Evolutionary conservation across 2,888 invertebrate genomes (phyloP).

Genomic region (Athalia circularis): DNA sequence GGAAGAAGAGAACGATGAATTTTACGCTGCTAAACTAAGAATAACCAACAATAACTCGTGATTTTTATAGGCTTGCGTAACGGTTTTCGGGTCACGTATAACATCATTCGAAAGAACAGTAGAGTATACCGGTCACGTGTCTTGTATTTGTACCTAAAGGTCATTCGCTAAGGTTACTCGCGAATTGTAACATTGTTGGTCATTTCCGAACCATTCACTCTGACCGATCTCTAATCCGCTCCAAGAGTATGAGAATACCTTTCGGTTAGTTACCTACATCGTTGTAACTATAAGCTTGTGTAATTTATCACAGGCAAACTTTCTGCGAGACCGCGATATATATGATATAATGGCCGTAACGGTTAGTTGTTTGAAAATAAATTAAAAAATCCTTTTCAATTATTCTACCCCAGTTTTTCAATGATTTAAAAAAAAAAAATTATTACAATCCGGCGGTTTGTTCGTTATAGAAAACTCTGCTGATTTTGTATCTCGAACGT

Average conservation of each 20-base stretch:
- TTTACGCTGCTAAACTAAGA: not conserved
- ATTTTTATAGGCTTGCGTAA: not conserved
- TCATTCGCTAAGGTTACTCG: constrained; percentile 16
- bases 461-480: no score
- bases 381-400: no score
- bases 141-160: constrained; percentile 26
- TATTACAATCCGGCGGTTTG: no score
- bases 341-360: no score
- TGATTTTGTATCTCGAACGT: no score
- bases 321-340: no score
- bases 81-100: constrained; percentile 19
- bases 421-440: no score
- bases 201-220: not conserved
- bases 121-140: constrained; percentile 3
- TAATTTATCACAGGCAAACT: no score
- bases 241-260: not conserved
- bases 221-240: not conserved
- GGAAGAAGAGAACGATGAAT: not conserved
- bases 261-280: not conserved
- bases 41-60: no score
- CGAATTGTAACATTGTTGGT: constrained; percentile 11
- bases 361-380: no score
- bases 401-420: no score
- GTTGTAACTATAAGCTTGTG: constrained; percentile 4
- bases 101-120: constrained; percentile 12